A percentile compares a stretch with the other conserved stretches of the same genome.
Evolutionary conservation across 2,113 vertebrate species (phyloP).

Genomic region (Murina feae): DNA sequence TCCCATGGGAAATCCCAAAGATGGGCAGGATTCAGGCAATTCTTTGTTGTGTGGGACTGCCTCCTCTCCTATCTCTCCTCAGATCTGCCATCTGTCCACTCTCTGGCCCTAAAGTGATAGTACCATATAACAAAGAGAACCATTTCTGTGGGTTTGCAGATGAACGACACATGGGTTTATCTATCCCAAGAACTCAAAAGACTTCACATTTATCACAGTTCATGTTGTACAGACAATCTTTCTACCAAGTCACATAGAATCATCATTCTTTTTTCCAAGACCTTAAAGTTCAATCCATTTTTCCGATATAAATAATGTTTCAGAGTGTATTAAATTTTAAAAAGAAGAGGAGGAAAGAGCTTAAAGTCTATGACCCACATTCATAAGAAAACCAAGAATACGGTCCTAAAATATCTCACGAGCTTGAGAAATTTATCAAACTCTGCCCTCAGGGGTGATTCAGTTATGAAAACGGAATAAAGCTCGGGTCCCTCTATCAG

Average conservation of each 20-base stretch:
- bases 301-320: constrained; percentile 10
- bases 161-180: background rate
- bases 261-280: background rate
- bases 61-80: background rate
- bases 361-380: background rate
- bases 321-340: background rate
- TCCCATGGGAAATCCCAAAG: background rate
- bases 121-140: background rate
- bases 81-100: background rate
- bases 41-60: background rate
- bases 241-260: background rate
- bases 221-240: background rate
- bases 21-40: background rate
- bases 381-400: background rate
- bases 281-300: background rate
- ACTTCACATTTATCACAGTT: background rate
- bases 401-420: background rate
- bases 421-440: background rate
- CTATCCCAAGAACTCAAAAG: background rate
- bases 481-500: background rate
- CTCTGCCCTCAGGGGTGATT: background rate
- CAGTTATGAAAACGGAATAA: background rate
- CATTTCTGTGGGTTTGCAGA: background rate
- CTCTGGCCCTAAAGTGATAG: background rate
- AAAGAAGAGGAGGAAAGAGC: background rate